These are phyloP conservation scores for Drosophila monieri DNA, from an alignment of 2,888 invertebrate genomes.

Conservation along the genomic window DNA sequence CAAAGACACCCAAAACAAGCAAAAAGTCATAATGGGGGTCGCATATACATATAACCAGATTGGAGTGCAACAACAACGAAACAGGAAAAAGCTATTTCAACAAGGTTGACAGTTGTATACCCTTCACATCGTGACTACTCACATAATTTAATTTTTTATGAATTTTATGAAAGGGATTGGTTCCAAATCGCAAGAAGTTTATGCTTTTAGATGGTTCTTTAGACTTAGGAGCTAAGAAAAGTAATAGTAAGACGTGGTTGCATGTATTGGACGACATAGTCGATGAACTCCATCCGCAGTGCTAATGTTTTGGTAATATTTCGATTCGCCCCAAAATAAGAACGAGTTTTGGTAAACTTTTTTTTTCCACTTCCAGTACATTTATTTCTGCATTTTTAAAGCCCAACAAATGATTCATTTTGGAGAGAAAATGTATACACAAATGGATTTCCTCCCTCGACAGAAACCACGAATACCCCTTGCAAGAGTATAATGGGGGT, in stretches of 20 bases:
- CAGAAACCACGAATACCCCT: background rate
- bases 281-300: no score
- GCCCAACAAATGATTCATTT: background rate
- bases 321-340: background rate
- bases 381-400: background rate
- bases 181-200: no score
- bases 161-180: no score
- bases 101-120: background rate
- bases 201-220: no score
- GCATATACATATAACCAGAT: conserved; percentile 1
- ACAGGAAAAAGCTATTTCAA: background rate
- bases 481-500: conserved; percentile 28
- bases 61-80: background rate
- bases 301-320: no score
- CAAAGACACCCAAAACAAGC: conserved; percentile 26
- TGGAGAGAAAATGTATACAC: background rate
- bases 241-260: no score
- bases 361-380: background rate
- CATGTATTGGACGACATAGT: no score
- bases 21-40: background rate
- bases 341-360: background rate
- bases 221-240: no score
- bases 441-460: background rate
- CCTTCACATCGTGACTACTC: background rate
- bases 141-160: no score